Evolutionary conservation across 2,797 vertebrate genomes (phyloP), one percentile per base, ranked within the genome.

Genomic region (Tympanoctomys barrerae): DNA sequence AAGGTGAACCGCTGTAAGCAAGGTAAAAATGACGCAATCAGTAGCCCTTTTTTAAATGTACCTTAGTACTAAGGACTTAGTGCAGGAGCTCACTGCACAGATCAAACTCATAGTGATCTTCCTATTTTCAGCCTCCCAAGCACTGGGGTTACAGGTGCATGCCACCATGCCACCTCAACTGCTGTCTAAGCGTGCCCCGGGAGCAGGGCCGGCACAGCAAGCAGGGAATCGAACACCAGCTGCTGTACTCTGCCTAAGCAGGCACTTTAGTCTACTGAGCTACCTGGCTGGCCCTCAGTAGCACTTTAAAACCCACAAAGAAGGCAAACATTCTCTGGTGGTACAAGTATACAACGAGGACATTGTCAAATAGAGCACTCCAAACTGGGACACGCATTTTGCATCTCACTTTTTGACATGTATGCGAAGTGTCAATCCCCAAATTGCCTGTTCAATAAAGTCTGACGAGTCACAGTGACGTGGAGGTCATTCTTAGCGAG

Each of bases 1-100:
- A 28, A 28, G 57, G 28, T 66, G 5, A 6, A 8, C 68, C 24
- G 0, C 0, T 11, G 33, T 75, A 21, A n/a, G 5, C 0, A 6
- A 73, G 26, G 28, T 33, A 6, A 57, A 26, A n/a, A 49, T 49
- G 75, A 77, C 52, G 26, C 31, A 33, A 7, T 49, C 16, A 57
- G 54, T 18, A 18, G 54, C 54, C 14, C 54, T 57, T 57, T 57
- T 57, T 57, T 57, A 18, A 54, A 57, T 18, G 54, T 57, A 57
- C 14, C 14, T 49, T 49, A 49, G 49, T 11, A 49, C 49, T 9
- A 11, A 49, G 49, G 4, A 39, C 39, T 52, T 52, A 54, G 14
- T 16, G 18, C 54, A 54, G 54, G 54, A 14, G 14, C 54, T 16
- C 14, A 54, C 54, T 54, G 18, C 2, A 54, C 54, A 54, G 54